Conservation (phyloP, 2,888 invertebrate species). For the Campoplex capitator region DNA sequence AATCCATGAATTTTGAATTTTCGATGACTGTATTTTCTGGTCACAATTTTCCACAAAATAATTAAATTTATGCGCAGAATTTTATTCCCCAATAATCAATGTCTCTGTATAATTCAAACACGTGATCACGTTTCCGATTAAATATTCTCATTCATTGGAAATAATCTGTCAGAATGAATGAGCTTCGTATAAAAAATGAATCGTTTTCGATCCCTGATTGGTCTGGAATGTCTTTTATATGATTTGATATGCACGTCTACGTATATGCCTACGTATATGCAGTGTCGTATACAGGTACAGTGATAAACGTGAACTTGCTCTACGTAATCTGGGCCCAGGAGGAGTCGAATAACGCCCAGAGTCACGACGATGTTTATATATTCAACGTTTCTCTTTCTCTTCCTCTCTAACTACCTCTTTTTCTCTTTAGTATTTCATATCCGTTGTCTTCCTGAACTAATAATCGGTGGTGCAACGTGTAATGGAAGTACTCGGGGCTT, state of each 20-base stretch:
- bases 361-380: constrained; percentile 1
- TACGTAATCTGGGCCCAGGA: constrained; percentile 49
- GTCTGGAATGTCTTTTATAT: background rate
- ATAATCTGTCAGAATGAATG: background rate
- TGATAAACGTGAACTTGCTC: constrained; percentile 60
- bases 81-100: too few relatives aligned
- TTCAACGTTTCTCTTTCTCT: background rate
- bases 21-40: background rate
- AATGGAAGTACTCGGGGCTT: constrained; percentile 24
- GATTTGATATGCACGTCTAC: constrained; percentile 4
- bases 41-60: too few relatives aligned
- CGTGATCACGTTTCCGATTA: background rate
- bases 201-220: background rate
- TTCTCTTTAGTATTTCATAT: constrained; percentile 22
- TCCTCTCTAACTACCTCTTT: background rate
- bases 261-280: background rate
- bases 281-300: background rate
- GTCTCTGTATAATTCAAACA: background rate
- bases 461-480: constrained; percentile 45
- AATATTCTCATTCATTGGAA: background rate
- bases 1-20: background rate
- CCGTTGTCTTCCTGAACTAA: constrained; percentile 54
- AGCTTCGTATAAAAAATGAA: background rate
- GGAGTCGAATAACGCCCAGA: constrained; percentile 50
- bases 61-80: too few relatives aligned